A percentile compares a stretch with the other conserved stretches of the same genome.
phyloP scores from a whole-genome alignment of 1,140 invertebrate species.

The Formica exsecta region DNA sequence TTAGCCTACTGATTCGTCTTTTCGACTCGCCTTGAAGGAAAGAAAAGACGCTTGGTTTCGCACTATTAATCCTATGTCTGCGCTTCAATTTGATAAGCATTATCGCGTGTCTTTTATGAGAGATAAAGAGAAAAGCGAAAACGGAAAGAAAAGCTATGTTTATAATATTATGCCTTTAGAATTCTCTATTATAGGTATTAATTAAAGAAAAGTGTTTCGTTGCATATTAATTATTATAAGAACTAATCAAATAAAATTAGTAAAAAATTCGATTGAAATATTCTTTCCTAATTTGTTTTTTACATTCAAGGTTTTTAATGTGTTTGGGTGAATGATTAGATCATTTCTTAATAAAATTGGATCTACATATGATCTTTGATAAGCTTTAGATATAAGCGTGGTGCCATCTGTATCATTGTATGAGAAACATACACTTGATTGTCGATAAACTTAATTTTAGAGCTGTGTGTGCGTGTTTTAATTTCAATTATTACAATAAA shows the following conservation, averaged over 20 bases:
- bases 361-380: not conserved
- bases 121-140: not conserved
- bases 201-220: not conserved
- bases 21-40: conserved; percentile 35
- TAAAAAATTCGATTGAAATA: not conserved
- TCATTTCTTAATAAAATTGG: not conserved
- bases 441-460: conserved; percentile 37
- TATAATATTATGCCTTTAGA: not conserved
- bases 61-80: conserved; percentile 50
- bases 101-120: conserved; percentile 18
- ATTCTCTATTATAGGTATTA: not conserved
- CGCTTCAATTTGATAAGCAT: conserved; percentile 22
- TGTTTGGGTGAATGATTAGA: not conserved
- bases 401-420: conserved; percentile 24
- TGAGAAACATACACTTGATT: conserved; percentile 3
- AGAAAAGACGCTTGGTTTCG: conserved; percentile 44
- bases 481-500: not conserved
- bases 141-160: not conserved
- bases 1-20: conserved; percentile 69
- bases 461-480: not conserved
- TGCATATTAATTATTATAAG: not conserved
- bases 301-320: not conserved
- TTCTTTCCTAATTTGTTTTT: not conserved
- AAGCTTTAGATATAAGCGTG: conserved; percentile 20
- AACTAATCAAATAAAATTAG: not conserved